Percentiles rank a stretch among this genome's conserved stretches.
These are phyloP conservation scores for Callosobruchus maculatus DNA, from an alignment of 2,888 invertebrate genomes.

Conservation along the genomic window DNA sequence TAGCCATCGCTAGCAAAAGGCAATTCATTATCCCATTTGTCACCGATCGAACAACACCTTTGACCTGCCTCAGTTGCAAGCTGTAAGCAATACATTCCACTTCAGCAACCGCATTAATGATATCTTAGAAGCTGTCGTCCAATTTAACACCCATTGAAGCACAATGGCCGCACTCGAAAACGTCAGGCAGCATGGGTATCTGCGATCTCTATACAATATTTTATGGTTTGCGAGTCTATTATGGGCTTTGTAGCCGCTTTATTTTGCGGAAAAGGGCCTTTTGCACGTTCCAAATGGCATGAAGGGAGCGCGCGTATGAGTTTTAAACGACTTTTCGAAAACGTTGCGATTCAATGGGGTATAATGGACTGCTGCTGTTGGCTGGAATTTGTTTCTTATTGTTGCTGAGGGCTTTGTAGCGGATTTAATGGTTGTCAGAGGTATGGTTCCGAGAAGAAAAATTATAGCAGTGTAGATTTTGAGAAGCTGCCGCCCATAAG, in stretches of 20 bases:
- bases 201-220: background rate
- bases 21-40: background rate
- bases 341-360: background rate
- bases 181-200: background rate
- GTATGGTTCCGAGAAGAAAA: background rate
- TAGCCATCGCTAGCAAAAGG: background rate
- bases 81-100: background rate
- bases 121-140: background rate
- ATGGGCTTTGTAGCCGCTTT: constrained; percentile 8
- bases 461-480: background rate
- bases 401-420: background rate
- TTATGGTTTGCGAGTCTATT: background rate
- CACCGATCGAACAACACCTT: background rate
- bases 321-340: background rate
- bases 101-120: background rate
- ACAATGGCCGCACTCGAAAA: background rate
- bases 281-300: constrained; percentile 17
- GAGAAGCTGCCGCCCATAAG: background rate
- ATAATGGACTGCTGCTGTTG: background rate
- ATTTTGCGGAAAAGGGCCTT: constrained; percentile 28
- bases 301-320: background rate
- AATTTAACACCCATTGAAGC: background rate
- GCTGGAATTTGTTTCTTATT: background rate
- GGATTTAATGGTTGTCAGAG: background rate
- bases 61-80: background rate